Percentiles rank a stretch among this genome's conserved stretches.
Evolutionary conservation across 2,888 invertebrate genomes (phyloP).

Genomic region (Tinea trinotella): DNA sequence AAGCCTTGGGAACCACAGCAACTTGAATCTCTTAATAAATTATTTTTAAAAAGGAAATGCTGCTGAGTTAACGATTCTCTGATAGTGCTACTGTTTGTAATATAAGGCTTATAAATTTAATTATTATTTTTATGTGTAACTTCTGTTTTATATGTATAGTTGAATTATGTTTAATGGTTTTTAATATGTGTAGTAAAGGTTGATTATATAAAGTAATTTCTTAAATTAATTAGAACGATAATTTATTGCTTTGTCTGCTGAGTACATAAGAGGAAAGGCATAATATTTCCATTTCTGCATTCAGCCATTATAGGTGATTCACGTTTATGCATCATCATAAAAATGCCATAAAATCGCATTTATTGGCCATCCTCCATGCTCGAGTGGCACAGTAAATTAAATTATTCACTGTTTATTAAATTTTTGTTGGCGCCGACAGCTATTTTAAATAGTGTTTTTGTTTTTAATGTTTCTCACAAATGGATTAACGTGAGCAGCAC

Average conservation of each 20-base stretch:
- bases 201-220: too few species aligned
- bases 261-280: conserved; percentile 9
- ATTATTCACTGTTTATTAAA: conserved; percentile 67
- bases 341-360: conserved; percentile 63
- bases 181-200: too few species aligned
- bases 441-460: conserved; percentile 52
- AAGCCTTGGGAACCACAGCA: conserved; percentile 4
- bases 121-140: not conserved
- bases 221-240: not conserved
- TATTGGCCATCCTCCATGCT: conserved; percentile 66
- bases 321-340: conserved; percentile 69
- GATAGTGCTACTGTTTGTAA: conserved; percentile 8
- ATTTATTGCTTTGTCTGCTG: not conserved
- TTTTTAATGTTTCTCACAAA: conserved; percentile 30
- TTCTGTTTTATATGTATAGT: too few species aligned
- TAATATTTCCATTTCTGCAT: conserved; percentile 18
- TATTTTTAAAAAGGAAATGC: conserved; percentile 12
- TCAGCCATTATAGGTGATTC: conserved; percentile 41
- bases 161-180: too few species aligned
- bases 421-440: conserved; percentile 54
- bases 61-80: not conserved
- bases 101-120: not conserved
- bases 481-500: not conserved
- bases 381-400: conserved; percentile 60
- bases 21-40: conserved; percentile 2